phyloP scores from a whole-genome alignment of 1,140 invertebrate genomes.

The Diorhabda elongata region DNA sequence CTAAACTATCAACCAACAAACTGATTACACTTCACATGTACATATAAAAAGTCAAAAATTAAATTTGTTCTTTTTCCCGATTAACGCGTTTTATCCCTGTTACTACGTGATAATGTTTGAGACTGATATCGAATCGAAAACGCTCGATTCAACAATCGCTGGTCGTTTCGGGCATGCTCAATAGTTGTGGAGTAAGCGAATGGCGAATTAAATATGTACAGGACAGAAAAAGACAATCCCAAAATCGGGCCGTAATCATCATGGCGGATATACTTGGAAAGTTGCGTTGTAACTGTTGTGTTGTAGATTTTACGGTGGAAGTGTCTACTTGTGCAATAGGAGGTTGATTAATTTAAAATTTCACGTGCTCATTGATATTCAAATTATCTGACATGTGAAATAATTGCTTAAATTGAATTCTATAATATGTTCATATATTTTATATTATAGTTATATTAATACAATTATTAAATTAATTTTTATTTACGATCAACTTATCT shows the following conservation, averaged over 20 bases:
- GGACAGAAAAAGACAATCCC: conserved; percentile 4
- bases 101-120: not conserved
- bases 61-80: not conserved
- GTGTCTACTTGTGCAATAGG: no score
- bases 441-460: no score
- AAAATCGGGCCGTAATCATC: conserved; percentile 14
- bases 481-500: no score
- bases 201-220: not conserved
- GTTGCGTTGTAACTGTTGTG: conserved; percentile 16
- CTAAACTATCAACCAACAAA: not conserved
- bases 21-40: not conserved
- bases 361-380: no score
- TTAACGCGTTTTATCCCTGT: not conserved
- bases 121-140: conserved; percentile 2
- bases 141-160: conserved; percentile 5
- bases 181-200: not conserved
- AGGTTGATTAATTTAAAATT: no score
- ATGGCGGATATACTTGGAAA: conserved; percentile 19
- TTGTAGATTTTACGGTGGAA: not conserved
- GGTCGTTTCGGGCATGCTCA: conserved; percentile 6
- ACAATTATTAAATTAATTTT: no score
- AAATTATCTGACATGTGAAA: no score
- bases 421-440: no score
- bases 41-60: not conserved
- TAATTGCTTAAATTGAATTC: no score